Conservation (phyloP, 2,113 vertebrate genomes). For the Aptenodytes forsteri region DNA sequence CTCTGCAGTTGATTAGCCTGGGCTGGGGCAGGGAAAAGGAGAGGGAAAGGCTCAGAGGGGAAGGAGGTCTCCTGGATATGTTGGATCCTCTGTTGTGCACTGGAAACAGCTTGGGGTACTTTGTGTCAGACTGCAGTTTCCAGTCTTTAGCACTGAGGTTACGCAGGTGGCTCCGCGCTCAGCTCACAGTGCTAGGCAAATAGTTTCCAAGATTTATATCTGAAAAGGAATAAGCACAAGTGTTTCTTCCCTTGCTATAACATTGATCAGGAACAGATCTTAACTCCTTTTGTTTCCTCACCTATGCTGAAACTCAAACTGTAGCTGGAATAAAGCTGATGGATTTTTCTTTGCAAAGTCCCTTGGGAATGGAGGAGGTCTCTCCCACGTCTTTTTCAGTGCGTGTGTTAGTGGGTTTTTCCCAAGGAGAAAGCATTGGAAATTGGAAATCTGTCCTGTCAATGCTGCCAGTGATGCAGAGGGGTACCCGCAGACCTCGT, state of each 20-base stretch:
- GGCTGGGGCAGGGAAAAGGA: not conserved
- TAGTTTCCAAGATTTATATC: not conserved
- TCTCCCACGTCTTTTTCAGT: not conserved
- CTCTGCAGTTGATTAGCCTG: not conserved
- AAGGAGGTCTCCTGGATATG: too few species aligned
- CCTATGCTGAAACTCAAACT: not conserved
- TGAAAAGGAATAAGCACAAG: not conserved
- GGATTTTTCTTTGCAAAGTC: not conserved
- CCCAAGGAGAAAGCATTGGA: not conserved
- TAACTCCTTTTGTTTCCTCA: not conserved
- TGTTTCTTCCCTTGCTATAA: not conserved
- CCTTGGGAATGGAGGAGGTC: not conserved
- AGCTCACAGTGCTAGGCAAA: not conserved
- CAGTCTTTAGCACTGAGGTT: not conserved
- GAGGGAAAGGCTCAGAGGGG: not conserved
- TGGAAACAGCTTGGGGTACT: not conserved
- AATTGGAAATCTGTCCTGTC: not conserved
- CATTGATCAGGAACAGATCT: not conserved
- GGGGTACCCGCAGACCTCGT: rapidly evolving
- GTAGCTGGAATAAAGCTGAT: not conserved
- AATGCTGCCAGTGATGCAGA: not conserved
- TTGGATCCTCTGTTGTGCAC: too few species aligned
- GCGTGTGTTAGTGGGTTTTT: rapidly evolving
- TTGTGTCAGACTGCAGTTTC: not conserved
- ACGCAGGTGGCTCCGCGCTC: rapidly evolving